phyloP scores from a whole-genome alignment of 2,888 invertebrate species.

The Desoria tigrina region DNA sequence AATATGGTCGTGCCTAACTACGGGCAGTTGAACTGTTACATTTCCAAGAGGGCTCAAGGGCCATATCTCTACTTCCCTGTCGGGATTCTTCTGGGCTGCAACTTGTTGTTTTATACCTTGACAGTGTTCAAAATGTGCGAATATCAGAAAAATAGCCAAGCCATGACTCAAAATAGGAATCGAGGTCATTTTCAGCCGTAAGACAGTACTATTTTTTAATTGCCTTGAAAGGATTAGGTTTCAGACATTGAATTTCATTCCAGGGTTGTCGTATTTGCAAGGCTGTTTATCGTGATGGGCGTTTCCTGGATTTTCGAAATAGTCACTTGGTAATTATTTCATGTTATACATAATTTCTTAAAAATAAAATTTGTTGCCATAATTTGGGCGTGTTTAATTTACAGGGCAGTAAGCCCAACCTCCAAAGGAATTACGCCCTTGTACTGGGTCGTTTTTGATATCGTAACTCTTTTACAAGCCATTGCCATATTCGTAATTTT shows the following conservation, averaged over 20 bases:
- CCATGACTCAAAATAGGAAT: conserved; percentile 22
- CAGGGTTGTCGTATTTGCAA: conserved; percentile 33
- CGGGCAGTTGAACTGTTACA: conserved; percentile 44
- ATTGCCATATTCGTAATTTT: conserved; percentile 42
- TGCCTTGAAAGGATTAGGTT: background rate
- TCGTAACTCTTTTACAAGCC: conserved; percentile 36
- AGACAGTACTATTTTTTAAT: conserved; percentile 3
- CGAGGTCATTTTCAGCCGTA: conserved; percentile 34
- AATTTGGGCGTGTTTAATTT: too few species aligned
- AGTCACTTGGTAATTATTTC: conserved; percentile 29
- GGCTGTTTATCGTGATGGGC: conserved; percentile 44
- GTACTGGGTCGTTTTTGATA: conserved; percentile 41
- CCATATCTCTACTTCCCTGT: conserved; percentile 39
- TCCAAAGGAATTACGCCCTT: conserved; percentile 2
- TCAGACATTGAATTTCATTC: background rate
- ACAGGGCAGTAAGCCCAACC: background rate
- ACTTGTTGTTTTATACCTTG: conserved; percentile 33
- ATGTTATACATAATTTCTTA: too few species aligned
- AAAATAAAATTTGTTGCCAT: too few species aligned
- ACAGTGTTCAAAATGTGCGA: conserved; percentile 41
- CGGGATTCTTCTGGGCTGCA: conserved; percentile 32
- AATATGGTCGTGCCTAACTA: conserved; percentile 40
- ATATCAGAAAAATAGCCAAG: conserved; percentile 37
- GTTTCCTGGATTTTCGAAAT: conserved; percentile 41
- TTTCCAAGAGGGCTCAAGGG: conserved; percentile 41